These are phyloP conservation scores for Odobenus rosmarus DNA, from an alignment of 2,113 vertebrate species.

Conservation along the genomic window DNA sequence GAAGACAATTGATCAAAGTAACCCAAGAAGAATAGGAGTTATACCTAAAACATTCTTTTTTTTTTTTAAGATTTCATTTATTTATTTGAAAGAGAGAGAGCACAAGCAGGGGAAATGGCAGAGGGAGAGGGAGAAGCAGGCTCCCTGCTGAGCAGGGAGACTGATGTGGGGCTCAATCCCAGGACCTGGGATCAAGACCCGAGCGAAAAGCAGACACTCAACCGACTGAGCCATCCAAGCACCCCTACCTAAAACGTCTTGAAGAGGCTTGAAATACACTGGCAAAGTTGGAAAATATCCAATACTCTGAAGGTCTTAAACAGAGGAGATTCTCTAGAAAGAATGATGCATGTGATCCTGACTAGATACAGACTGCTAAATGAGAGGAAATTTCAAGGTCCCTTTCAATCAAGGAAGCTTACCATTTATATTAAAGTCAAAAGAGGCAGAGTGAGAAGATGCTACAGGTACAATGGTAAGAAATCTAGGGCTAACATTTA, in stretches of 20 bases:
- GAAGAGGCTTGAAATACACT: not conserved
- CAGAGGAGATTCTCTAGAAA: not conserved
- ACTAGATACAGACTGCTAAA: not conserved
- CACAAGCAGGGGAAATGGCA: not conserved
- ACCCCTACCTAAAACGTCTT: not conserved
- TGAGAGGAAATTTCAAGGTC: conserved; percentile 1
- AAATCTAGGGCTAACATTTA: conserved; percentile 17
- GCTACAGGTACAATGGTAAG: not conserved
- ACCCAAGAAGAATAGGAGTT: not conserved
- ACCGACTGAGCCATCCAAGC: not conserved
- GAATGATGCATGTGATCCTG: not conserved
- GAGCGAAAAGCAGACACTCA: not conserved
- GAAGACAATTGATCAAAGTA: conserved; percentile 26
- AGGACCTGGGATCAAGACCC: not conserved
- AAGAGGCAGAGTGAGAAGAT: conserved; percentile 45
- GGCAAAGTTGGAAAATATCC: not conserved
- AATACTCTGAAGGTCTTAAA: not conserved
- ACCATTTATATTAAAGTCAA: not conserved
- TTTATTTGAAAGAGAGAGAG: not conserved
- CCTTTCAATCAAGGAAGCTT: not conserved
- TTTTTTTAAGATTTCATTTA: not conserved
- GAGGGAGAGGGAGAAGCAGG: not conserved
- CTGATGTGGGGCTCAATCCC: not conserved
- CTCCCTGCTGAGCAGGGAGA: not conserved
- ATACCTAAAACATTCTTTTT: not conserved